These are phyloP conservation scores for Carcinoscorpius rotundicauda DNA, from an alignment of 1,140 invertebrate species.

Conservation along the genomic window DNA sequence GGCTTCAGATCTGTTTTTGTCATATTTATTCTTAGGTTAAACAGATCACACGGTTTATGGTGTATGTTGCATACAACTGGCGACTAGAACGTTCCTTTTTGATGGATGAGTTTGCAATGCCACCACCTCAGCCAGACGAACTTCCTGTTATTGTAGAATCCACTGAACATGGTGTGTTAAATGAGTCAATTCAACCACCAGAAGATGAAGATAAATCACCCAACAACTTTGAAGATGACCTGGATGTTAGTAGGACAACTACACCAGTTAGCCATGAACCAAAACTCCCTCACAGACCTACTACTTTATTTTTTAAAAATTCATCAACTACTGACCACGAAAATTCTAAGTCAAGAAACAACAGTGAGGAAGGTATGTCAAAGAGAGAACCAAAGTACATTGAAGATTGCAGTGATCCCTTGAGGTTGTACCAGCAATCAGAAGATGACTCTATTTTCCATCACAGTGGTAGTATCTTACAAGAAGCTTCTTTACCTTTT, in stretches of 20 bases:
- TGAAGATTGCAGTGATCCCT: conserved; percentile 60
- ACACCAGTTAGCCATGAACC: conserved; percentile 3
- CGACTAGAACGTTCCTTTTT: conserved; percentile 80
- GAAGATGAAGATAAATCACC: neutral
- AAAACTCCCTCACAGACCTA: conserved; percentile 2
- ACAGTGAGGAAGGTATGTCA: conserved; percentile 26
- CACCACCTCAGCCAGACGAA: conserved; percentile 29
- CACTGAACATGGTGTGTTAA: neutral
- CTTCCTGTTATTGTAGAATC: conserved; percentile 5
- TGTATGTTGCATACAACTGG: conserved; percentile 83
- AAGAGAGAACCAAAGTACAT: conserved; percentile 44
- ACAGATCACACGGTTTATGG: conserved; percentile 60
- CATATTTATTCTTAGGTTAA: conserved; percentile 45
- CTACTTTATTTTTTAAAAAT: neutral
- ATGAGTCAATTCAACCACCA: conserved; percentile 1
- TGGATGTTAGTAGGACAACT: neutral
- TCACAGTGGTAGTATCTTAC: conserved; percentile 13
- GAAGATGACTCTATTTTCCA: conserved; percentile 36
- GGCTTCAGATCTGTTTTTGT: too few species aligned
- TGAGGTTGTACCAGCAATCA: conserved; percentile 50
- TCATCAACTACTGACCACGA: conserved; percentile 25
- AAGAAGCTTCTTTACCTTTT: conserved; percentile 46
- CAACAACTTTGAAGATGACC: neutral
- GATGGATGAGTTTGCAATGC: conserved; percentile 61
- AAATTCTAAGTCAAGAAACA: conserved; percentile 7